Conservation (phyloP, 2,888 invertebrate genomes). For the Proisotoma minuta region DNA sequence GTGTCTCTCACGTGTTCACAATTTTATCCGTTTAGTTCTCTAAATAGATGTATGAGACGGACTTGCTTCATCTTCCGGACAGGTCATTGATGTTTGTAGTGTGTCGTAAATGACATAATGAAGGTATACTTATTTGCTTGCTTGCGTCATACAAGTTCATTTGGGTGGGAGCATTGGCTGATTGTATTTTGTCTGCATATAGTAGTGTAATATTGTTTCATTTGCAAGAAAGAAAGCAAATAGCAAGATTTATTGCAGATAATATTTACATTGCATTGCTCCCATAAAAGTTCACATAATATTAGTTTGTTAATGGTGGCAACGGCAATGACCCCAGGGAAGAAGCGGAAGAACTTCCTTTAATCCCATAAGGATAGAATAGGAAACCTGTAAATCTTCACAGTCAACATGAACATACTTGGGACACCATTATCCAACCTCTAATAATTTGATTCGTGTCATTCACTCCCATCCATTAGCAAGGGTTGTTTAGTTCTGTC, state of each 20-base stretch:
- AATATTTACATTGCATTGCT: background rate
- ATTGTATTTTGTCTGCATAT: no score
- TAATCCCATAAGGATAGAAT: background rate
- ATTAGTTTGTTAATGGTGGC: background rate
- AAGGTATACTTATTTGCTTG: no score
- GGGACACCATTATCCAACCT: background rate
- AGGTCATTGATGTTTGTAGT: no score
- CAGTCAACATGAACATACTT: background rate
- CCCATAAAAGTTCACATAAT: background rate
- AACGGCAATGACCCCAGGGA: slow-evolving; percentile 15
- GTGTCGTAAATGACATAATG: no score
- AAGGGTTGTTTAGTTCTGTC: background rate
- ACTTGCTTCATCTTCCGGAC: no score
- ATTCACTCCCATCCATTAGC: background rate
- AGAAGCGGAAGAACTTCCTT: slow-evolving; percentile 18
- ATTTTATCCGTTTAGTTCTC: no score
- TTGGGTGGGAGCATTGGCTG: slow-evolving; percentile 1
- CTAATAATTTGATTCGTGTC: background rate
- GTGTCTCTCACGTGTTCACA: no score
- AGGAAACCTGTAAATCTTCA: slow-evolving; percentile 6
- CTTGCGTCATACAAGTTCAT: slow-evolving; percentile 1
- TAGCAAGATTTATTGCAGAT: background rate
- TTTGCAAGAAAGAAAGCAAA: no score
- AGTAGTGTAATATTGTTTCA: no score
- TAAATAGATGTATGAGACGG: no score